Evolutionary conservation across 2,113 vertebrate genomes (phyloP).

Genomic region (Serinus canaria): DNA sequence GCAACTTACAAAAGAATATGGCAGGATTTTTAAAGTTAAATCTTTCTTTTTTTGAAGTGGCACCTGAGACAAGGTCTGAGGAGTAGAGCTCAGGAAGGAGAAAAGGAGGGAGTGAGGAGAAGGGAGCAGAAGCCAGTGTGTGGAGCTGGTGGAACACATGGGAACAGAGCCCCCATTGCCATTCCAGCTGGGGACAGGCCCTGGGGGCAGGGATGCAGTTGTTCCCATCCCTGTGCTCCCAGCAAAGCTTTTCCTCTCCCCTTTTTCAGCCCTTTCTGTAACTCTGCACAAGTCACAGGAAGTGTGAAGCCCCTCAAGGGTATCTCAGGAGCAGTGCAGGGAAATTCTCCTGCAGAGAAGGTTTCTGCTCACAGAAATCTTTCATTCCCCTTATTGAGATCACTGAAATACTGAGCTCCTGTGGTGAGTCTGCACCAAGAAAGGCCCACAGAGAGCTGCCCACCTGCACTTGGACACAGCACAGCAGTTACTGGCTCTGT

Average conservation of each 20-base stretch:
- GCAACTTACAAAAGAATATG: rapidly evolving
- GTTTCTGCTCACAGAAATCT: not conserved
- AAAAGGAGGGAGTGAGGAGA: not conserved
- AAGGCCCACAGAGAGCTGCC: not conserved
- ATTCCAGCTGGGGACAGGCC: rapidly evolving
- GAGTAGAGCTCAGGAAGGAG: not conserved
- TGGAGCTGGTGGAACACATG: not conserved
- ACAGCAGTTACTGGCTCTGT: not conserved
- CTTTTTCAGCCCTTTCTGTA: not conserved
- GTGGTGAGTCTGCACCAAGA: not conserved
- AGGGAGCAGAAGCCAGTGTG: not conserved
- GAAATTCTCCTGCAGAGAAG: not conserved
- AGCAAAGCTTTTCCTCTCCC: not conserved
- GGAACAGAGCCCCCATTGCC: not conserved
- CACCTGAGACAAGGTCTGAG: not conserved
- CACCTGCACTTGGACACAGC: not conserved
- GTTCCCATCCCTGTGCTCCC: not conserved
- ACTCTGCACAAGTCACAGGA: not conserved
- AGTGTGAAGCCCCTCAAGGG: not conserved
- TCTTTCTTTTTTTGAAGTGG: not conserved
- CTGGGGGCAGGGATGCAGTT: not conserved
- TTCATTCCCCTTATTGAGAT: not conserved
- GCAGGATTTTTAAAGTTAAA: not conserved
- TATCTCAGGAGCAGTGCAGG: not conserved
- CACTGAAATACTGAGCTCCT: not conserved